These are phyloP conservation scores for Cepaea hortensis DNA, from an alignment of 2,888 invertebrate species.

Conservation along the genomic window DNA sequence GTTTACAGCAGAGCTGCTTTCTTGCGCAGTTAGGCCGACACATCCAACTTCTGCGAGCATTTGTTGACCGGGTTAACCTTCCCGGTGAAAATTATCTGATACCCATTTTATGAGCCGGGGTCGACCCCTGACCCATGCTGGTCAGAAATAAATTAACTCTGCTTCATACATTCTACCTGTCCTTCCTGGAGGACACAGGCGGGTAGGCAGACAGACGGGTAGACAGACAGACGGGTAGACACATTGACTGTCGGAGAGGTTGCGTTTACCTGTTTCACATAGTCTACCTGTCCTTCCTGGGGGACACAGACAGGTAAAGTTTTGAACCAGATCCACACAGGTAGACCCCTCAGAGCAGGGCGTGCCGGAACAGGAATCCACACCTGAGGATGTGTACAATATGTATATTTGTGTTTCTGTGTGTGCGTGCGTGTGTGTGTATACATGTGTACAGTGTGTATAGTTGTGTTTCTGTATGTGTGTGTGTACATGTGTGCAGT, in stretches of 20 bases:
- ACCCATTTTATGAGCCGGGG: too few relatives aligned
- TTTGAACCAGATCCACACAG: slow-evolving; percentile 38
- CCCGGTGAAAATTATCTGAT: too few relatives aligned
- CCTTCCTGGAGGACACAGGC: slow-evolving; percentile 27
- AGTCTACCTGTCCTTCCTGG: slow-evolving; percentile 20
- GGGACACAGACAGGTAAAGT: slow-evolving; percentile 39
- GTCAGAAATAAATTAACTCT: not conserved
- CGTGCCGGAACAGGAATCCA: slow-evolving; percentile 11
- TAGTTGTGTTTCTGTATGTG: too few relatives aligned
- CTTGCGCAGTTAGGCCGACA: too few relatives aligned
- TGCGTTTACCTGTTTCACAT: slow-evolving; percentile 37
- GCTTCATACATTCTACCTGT: slow-evolving; percentile 33
- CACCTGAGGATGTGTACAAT: not conserved
- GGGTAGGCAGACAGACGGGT: not conserved
- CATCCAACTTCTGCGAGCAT: too few relatives aligned
- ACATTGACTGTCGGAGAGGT: not conserved
- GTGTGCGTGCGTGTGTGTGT: too few relatives aligned
- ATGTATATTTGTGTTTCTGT: not conserved
- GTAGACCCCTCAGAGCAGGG: slow-evolving; percentile 32
- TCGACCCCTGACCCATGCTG: too few relatives aligned
- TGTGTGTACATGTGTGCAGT: too few relatives aligned
- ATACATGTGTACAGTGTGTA: too few relatives aligned
- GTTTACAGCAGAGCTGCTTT: too few relatives aligned
- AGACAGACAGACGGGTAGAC: not conserved
- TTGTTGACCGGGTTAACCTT: too few relatives aligned